Conservation (phyloP, 2,888 invertebrate genomes). For the Diaperis boleti region DNA sequence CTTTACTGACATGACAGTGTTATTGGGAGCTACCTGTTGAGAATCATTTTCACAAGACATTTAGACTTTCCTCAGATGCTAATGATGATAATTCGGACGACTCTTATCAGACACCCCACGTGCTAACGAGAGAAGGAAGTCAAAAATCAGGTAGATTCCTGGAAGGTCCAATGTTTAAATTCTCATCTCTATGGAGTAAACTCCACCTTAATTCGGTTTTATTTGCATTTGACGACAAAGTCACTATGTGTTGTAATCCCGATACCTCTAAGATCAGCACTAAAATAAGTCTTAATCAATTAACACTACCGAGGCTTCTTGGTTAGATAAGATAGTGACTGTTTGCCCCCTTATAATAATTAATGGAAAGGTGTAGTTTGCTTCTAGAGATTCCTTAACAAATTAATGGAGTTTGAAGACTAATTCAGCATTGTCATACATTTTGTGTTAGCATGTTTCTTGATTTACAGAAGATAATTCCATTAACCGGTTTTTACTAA, state of each 20-base stretch:
- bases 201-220: conserved; percentile 66
- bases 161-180: conserved; percentile 48
- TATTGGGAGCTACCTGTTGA: too few species aligned
- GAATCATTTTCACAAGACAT: too few species aligned
- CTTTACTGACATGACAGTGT: too few species aligned
- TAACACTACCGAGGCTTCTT: conserved; percentile 36
- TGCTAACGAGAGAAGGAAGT: too few species aligned
- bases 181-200: conserved; percentile 66
- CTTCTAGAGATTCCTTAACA: conserved; percentile 58
- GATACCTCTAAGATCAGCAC: conserved; percentile 22
- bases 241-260: conserved; percentile 43
- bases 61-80: too few species aligned
- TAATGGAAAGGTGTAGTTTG: conserved; percentile 68
- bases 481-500: conserved; percentile 34
- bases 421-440: conserved; percentile 44
- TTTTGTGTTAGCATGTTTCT: conserved; percentile 40
- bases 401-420: conserved; percentile 45
- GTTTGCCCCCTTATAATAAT: conserved; percentile 32
- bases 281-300: conserved; percentile 40
- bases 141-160: conserved; percentile 45
- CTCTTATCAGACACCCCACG: too few species aligned
- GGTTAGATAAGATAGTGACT: conserved; percentile 38
- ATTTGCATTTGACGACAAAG: conserved; percentile 62
- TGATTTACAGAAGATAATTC: conserved; percentile 41
- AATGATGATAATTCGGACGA: too few species aligned